These are phyloP conservation scores for Deilephila elpenor DNA, from an alignment of 2,888 invertebrate species.

Conservation along the genomic window DNA sequence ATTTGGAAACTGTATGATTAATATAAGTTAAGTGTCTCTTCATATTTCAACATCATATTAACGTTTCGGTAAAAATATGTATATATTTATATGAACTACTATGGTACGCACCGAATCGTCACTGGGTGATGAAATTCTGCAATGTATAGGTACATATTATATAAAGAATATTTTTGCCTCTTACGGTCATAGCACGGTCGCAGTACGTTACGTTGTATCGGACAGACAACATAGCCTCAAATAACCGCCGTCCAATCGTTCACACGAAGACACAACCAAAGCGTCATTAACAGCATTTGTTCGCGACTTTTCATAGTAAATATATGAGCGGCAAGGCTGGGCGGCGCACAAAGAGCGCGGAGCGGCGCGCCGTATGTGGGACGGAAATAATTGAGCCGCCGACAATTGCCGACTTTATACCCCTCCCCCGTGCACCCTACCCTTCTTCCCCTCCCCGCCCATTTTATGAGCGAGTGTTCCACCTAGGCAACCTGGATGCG, in stretches of 20 bases:
- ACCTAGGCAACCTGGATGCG: slow-evolving; percentile 12
- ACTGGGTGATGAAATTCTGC: too few species aligned
- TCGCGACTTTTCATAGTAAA: slow-evolving; percentile 11
- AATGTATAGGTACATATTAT: too few species aligned
- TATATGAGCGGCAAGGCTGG: slow-evolving; percentile 7
- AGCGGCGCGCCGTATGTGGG: slow-evolving; percentile 20
- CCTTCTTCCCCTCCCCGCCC: not conserved
- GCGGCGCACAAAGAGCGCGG: slow-evolving; percentile 3
- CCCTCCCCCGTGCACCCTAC: not conserved
- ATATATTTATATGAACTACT: too few species aligned
- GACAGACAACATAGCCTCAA: not conserved
- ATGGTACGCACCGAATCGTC: too few species aligned
- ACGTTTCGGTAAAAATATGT: too few species aligned
- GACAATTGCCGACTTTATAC: slow-evolving; percentile 26
- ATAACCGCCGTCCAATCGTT: not conserved
- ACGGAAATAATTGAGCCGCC: slow-evolving; percentile 25
- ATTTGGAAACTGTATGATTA: not conserved
- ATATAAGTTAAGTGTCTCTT: not conserved
- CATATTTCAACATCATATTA: too few species aligned
- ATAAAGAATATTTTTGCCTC: too few species aligned
- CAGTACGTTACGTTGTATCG: too few species aligned
- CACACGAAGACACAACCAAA: not conserved
- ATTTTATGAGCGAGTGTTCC: slow-evolving; percentile 25
- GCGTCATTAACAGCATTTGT: slow-evolving; percentile 7
- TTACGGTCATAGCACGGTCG: too few species aligned